Evolutionary conservation across 1,140 invertebrate species (phyloP).

Genomic region (Aphelenchoides besseyi): DNA sequence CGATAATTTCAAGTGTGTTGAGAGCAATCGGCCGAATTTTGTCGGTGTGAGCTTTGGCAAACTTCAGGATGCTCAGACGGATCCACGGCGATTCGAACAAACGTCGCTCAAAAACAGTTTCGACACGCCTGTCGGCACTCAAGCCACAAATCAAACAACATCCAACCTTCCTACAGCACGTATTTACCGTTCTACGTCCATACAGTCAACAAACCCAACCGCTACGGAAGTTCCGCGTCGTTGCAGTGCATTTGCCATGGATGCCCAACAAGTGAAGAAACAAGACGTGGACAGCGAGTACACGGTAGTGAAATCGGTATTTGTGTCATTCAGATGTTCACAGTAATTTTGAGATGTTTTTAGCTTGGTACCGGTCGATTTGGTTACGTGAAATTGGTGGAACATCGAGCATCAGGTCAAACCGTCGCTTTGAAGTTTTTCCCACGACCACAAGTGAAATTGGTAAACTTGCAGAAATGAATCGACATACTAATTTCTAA

Average conservation of each 20-base stretch:
- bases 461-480: conserved; percentile 32
- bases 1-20: conserved; percentile 1
- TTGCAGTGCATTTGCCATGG: conserved; percentile 43
- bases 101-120: not conserved
- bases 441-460: conserved; percentile 52
- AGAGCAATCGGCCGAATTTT: not conserved
- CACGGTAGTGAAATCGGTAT: conserved; percentile 47
- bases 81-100: not conserved
- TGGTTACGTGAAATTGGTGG: conserved; percentile 56
- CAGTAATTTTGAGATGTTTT: conserved; percentile 29
- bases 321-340: not conserved
- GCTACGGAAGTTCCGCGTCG: conserved; percentile 15
- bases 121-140: conserved; percentile 6
- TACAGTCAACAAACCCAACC: not conserved
- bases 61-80: not conserved
- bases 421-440: conserved; percentile 58
- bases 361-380: conserved; percentile 57
- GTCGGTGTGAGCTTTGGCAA: not conserved
- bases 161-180: conserved; percentile 20
- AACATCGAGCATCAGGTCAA: conserved; percentile 51
- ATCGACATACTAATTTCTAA: conserved; percentile 11
- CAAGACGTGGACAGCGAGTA: conserved; percentile 48
- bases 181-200: conserved; percentile 14
- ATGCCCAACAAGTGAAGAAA: conserved; percentile 51
- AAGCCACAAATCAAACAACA: not conserved